Evolutionary conservation across 53 echinoderm and acorn worm genomes (phyloP), one percentile per base, ranked within the genome.

Genomic region (Holothuria scabra): DNA sequence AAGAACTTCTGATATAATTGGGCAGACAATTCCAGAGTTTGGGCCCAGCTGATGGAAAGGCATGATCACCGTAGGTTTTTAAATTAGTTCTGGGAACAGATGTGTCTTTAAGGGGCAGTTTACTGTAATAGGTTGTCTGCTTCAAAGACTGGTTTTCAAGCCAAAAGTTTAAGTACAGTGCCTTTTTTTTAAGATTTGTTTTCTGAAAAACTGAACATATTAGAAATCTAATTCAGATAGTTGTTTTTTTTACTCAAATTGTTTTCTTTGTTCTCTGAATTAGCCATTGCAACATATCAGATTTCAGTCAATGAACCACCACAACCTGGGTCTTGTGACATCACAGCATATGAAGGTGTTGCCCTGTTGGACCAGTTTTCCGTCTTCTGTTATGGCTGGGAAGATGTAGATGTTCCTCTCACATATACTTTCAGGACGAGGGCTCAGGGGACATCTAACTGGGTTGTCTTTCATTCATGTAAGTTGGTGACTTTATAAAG

Each of bases 351-450:
- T n/a, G 81, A 81, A 46, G 81, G 81, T 4, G 21, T 16, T 5
- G 81, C 61, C 14, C 44, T 81, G 4, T 5, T 62, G 61, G 48
- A 35, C 19, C 1, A 81, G 6, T 81, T 81, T 28, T 81, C 44
- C 1, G 10, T 81, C 37, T 81, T 24, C 37, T 81, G 81, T 24
- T 35, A 18, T 11, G 81, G 31, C 64, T 81, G 81, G 81, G 62
- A 32, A 48, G 81, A 81, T 41, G 44, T 60, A 0, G 62, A 81
- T 32, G 32, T 61, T 12, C 81, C 81, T 12, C 64, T 81, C 12
- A 62, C 63, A 1, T 81, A 81, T 28, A 81, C 81, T 24, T 81
- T 81, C 81, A 81, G 46, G 28, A 18, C 28, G 10, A 60, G 62
- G 24, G 63, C 37, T 12, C 33, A 46, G 11, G 61, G 62, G 1